phyloP scores from a whole-genome alignment of 1,140 invertebrate genomes.

The Lycorma delicatula region DNA sequence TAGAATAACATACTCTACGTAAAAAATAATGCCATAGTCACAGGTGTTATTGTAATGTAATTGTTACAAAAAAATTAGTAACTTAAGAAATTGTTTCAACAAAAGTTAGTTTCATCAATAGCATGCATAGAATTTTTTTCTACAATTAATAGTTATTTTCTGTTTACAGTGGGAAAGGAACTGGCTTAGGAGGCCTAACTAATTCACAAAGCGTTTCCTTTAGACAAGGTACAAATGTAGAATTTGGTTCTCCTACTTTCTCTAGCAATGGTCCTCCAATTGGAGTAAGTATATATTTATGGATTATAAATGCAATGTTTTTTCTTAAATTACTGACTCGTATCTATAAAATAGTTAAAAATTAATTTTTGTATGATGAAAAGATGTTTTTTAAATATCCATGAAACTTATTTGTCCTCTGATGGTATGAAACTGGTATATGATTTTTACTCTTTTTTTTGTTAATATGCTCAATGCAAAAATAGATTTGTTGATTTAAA shows the following conservation, averaged over 20 bases:
- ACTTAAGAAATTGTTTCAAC: no score
- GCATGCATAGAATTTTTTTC: no score
- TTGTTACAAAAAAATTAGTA: no score
- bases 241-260: constrained; percentile 64
- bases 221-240: constrained; percentile 86
- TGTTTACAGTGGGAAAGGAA: constrained; percentile 60
- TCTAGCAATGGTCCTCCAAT: constrained; percentile 38
- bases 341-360: neutral
- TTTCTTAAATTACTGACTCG: neutral
- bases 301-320: neutral
- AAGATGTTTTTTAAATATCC: neutral
- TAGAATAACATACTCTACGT: no score
- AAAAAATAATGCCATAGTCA: no score
- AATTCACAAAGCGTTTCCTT: constrained; percentile 92
- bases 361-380: neutral
- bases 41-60: no score
- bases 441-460: no score
- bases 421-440: no score
- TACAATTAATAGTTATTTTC: no score
- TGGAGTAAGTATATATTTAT: constrained; percentile 7
- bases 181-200: constrained; percentile 61
- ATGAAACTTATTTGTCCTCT: neutral
- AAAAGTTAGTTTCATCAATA: no score
- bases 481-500: no score
- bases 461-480: no score